Evolutionary conservation across 2,888 invertebrate genomes (phyloP).

Genomic region (Cheilosia urbana): DNA sequence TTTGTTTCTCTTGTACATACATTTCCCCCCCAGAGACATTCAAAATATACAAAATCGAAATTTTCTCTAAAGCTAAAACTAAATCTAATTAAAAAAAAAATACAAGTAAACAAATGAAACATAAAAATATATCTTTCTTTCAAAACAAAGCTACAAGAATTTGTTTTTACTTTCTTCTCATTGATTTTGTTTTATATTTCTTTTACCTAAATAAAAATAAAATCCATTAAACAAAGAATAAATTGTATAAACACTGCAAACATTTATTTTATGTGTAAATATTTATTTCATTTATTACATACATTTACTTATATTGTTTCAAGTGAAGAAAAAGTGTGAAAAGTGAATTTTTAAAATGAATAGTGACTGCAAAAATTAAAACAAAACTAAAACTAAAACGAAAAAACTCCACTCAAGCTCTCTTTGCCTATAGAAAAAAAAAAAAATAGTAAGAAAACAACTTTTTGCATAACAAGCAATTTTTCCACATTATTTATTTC

Average conservation of each 20-base stretch:
- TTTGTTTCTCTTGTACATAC: conserved; percentile 76
- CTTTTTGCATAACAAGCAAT: conserved; percentile 59
- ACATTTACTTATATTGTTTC: conserved; percentile 56
- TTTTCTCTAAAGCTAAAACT: conserved; percentile 44
- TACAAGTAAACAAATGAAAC: conserved; percentile 79
- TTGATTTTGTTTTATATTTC: conserved; percentile 43
- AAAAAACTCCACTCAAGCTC: conserved; percentile 39
- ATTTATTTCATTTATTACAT: conserved; percentile 30
- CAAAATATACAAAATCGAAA: conserved; percentile 19
- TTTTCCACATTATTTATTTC: conserved; percentile 32
- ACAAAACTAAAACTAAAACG: conserved; percentile 32
- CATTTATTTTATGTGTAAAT: conserved; percentile 53
- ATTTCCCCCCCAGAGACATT: conserved; percentile 61
- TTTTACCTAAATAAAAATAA: conserved; percentile 23
- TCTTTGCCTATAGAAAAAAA: conserved; percentile 35
- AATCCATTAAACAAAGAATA: conserved; percentile 21
- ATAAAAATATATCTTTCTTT: conserved; percentile 54
- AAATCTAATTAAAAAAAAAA: conserved; percentile 64
- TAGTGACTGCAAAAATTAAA: conserved; percentile 12
- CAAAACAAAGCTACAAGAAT: conserved; percentile 49
- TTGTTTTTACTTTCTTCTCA: conserved; percentile 8
- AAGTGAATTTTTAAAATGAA: conserved; percentile 39
- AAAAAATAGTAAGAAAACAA: neutral
- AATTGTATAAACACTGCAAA: conserved; percentile 77
- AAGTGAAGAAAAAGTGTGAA: conserved; percentile 71